Evolutionary conservation across 2,797 vertebrate genomes (phyloP).

Genomic region (Sciurus vulgaris): DNA sequence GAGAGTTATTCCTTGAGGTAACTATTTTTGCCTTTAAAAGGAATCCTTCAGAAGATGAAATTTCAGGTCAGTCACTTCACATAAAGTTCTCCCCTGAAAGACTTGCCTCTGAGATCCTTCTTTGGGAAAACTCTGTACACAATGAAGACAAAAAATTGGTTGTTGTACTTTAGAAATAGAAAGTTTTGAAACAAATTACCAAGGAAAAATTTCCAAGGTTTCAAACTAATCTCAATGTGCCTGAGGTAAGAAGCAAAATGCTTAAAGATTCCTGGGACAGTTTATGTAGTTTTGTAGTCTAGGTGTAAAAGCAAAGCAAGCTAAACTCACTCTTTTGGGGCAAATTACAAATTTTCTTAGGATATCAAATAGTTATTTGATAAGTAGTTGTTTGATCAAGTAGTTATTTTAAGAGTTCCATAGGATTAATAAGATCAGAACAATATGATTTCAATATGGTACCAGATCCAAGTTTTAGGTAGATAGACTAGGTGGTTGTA

Average conservation of each 20-base stretch:
- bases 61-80: background rate
- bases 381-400: background rate
- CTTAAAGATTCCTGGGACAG: background rate
- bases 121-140: background rate
- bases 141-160: background rate
- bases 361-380: background rate
- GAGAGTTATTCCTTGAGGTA: background rate
- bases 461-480: background rate
- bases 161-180: constrained; percentile 2
- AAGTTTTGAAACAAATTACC: constrained; percentile 20
- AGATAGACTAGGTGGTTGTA: background rate
- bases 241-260: background rate
- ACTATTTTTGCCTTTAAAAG: constrained; percentile 1
- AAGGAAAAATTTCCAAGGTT: background rate
- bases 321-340: background rate
- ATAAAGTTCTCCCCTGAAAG: background rate
- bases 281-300: background rate
- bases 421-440: background rate
- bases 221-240: background rate
- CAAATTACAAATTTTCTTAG: background rate
- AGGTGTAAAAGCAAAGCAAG: background rate
- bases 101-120: background rate
- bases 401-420: background rate
- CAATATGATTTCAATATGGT: background rate
- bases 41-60: background rate